Conservation (phyloP, 2,797 vertebrate species). For the Ctenosaura bakeri region DNA sequence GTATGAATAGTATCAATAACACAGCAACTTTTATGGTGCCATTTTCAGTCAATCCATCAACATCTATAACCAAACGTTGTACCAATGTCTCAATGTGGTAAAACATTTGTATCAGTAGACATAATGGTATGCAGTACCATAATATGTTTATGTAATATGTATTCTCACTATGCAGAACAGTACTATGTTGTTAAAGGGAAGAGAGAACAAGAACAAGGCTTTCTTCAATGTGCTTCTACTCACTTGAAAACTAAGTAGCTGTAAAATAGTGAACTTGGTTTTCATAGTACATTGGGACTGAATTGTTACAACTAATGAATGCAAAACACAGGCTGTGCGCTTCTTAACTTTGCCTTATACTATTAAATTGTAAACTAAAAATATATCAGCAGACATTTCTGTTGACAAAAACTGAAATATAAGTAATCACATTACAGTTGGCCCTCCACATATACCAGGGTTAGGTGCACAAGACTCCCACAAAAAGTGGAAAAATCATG, state of each 20-base stretch:
- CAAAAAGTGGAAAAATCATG: too few species aligned
- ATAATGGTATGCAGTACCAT: too few species aligned
- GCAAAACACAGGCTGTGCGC: neutral
- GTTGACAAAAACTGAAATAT: neutral
- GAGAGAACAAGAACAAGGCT: neutral
- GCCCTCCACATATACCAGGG: too few species aligned
- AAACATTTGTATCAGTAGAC: too few species aligned
- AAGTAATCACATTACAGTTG: neutral
- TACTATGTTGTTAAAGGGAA: neutral
- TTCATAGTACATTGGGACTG: neutral
- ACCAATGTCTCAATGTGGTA: too few species aligned
- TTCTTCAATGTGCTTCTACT: neutral
- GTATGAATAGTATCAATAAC: too few species aligned
- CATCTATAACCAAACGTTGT: too few species aligned
- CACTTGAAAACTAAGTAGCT: neutral
- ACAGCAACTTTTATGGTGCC: too few species aligned
- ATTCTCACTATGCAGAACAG: too few species aligned
- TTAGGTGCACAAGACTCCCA: too few species aligned
- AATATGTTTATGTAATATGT: too few species aligned
- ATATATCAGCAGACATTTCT: neutral
- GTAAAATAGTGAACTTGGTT: neutral
- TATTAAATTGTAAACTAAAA: neutral
- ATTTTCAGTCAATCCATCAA: too few species aligned
- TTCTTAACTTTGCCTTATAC: neutral
- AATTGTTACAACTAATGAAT: neutral